Evolutionary conservation across 2,888 invertebrate genomes (phyloP).

Genomic region (Norana najaformis): DNA sequence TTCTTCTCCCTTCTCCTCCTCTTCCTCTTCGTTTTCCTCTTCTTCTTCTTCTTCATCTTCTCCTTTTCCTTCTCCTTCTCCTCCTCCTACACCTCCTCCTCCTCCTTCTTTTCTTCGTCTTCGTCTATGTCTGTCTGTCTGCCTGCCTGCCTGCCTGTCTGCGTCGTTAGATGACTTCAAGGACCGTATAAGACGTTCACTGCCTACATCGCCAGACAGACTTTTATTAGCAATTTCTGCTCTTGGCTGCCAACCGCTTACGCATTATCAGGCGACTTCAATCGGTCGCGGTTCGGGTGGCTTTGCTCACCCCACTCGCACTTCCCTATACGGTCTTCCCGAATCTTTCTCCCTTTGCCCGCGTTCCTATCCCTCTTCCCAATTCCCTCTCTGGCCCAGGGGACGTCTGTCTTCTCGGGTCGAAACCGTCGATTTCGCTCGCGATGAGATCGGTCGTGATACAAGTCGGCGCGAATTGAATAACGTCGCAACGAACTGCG

Average conservation of each 20-base stretch:
- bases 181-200: background rate
- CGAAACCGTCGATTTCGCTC: background rate
- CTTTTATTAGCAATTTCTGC: constrained; percentile 7
- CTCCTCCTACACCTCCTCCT: no score
- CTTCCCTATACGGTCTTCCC: no score
- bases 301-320: background rate
- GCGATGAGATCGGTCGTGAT: background rate
- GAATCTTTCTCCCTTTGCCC: no score
- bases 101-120: background rate
- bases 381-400: background rate
- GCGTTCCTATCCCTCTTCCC: background rate
- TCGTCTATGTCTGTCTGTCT: constrained; percentile 27
- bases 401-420: background rate
- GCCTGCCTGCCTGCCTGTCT: background rate
- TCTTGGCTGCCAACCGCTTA: constrained; percentile 13
- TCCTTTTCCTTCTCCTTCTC: background rate
- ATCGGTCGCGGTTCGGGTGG: no score
- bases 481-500: background rate
- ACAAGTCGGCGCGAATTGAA: background rate
- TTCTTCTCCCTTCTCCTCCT: constrained; percentile 49
- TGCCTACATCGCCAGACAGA: background rate
- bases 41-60: constrained; percentile 32
- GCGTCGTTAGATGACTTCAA: background rate
- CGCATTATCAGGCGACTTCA: background rate
- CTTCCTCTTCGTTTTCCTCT: constrained; percentile 46